Conservation (phyloP, 1,140 invertebrate genomes). For the Cryptotermes secundus region DNA sequence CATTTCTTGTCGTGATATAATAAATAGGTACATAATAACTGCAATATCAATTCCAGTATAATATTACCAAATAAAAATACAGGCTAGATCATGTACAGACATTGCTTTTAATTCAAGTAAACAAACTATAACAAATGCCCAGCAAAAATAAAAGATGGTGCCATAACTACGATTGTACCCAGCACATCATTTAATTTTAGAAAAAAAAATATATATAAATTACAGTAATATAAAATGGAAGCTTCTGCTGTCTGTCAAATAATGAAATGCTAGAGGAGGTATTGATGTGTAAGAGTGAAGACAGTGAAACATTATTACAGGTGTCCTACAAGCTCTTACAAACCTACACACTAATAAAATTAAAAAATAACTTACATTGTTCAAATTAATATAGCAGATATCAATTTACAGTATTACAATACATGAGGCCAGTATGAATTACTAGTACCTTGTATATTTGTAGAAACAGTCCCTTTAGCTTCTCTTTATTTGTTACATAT, state of each 20-base stretch:
- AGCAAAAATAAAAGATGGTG: not conserved
- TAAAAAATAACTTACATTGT: not conserved
- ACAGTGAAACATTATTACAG: not conserved
- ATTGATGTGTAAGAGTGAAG: not conserved
- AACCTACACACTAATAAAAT: not conserved
- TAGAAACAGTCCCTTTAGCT: not conserved
- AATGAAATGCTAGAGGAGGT: slow-evolving; percentile 8
- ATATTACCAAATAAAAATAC: not conserved
- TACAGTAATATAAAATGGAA: not conserved
- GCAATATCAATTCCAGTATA: not conserved
- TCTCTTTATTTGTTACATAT: not conserved
- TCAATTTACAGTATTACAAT: no score
- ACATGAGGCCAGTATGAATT: not conserved
- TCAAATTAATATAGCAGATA: not conserved
- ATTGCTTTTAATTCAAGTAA: not conserved
- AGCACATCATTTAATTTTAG: not conserved
- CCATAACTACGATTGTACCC: not conserved
- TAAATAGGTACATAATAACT: not conserved
- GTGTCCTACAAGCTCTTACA: not conserved
- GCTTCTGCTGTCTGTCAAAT: not conserved
- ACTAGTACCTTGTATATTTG: not conserved
- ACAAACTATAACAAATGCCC: not conserved
- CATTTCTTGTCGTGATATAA: not conserved
- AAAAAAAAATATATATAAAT: not conserved
- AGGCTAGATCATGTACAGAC: not conserved